Base-by-base conservation (phyloP, 2,797 vertebrate genomes). In the Acanthurus lineatus region DNA sequence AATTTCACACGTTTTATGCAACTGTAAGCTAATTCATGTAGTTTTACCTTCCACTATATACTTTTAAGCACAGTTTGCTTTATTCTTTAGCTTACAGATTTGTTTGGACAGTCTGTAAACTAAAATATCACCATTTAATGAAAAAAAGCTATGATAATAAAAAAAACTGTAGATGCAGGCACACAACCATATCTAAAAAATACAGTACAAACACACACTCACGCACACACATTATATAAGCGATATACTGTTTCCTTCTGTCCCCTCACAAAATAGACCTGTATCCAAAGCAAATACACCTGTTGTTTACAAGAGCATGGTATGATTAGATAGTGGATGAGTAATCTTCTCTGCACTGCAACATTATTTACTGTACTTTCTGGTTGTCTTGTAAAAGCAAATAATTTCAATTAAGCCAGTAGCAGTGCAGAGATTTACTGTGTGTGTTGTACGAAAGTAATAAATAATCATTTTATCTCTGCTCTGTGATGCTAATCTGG, bases 401-500 rank as follows among this genome's bases (percentile, higher is more conserved):
- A 60, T 63, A 3, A 35, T 66, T 57, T 69, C 20, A 77, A 68
- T 86, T 71, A 73, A 63, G 47, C 48, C 68, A 19, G 74, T 28
- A 25, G 65, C 59, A 9, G 49, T 11, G 40, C 68, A 44, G 52
- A 64, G 80, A 76, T 82, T 82, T 69, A 77, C 58, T 22, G 72
- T 59, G 74, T 49, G 28, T 25, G 40, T 53, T 56, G 17, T 45
- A 10, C 32, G 20, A 59, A 65, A 77, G 76, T 75, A 69, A 87
- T 88, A 85, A 89, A 89, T 88, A 83, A 77, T 68, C 22, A 73
- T 79, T 83, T 86, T 69, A 82, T 85, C 77, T 72, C 56, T 54
- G 35, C 66, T 85, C 68, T 79, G 68, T 79, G 84, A 88, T 89
- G 85, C 70, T 90, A 89, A 89, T 83, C 86, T 80, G 82, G 75